phyloP scores from a whole-genome alignment of 2,113 vertebrate genomes.

The Perognathus longimembris region DNA sequence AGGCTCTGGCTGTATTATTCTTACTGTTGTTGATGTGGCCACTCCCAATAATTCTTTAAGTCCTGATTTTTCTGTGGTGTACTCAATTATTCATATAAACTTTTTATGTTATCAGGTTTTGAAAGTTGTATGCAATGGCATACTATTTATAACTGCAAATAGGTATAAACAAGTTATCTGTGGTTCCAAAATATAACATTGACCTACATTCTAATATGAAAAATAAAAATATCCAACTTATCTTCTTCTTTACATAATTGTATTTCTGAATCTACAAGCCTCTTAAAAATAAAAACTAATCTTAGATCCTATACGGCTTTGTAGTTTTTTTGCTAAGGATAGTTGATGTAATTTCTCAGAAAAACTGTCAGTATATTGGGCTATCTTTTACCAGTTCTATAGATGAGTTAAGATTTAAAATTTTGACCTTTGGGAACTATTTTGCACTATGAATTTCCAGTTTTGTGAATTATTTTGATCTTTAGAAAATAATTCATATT shows the following conservation, averaged over 20 bases:
- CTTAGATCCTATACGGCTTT: background rate
- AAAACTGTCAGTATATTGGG: background rate
- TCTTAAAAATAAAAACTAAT: background rate
- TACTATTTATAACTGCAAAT: constrained; percentile 20
- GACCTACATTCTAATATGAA: background rate
- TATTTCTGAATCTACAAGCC: background rate
- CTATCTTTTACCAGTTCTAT: background rate
- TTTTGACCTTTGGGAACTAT: background rate
- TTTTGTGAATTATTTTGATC: background rate
- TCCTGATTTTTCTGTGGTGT: constrained; percentile 3
- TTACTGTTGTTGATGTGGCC: background rate
- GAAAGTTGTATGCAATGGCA: background rate
- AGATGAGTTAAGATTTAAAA: background rate
- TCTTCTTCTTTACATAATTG: background rate
- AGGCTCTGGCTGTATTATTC: background rate
- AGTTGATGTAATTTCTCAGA: background rate
- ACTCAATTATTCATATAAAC: background rate
- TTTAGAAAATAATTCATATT: constrained; percentile 1
- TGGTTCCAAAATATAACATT: constrained; percentile 1
- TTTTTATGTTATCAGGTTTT: background rate
- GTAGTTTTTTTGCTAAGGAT: background rate
- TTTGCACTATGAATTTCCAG: background rate
- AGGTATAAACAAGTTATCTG: background rate
- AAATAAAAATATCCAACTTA: background rate
- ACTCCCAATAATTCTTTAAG: background rate